These are phyloP conservation scores for Paracanthobrama guichenoti DNA, from an alignment of 2,113 vertebrate genomes.

Conservation along the genomic window DNA sequence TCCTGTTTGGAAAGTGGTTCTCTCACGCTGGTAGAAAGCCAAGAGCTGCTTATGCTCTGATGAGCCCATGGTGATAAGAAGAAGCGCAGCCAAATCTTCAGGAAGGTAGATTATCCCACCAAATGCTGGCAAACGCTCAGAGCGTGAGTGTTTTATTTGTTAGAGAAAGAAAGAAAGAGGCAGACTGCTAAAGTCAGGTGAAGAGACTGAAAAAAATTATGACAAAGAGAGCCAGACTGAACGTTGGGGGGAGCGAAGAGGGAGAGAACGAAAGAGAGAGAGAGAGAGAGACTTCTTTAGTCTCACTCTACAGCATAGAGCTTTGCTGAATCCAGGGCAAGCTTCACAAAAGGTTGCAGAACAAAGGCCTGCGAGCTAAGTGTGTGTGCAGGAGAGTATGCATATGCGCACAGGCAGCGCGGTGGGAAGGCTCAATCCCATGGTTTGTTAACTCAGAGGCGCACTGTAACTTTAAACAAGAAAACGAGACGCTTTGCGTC, in stretches of 20 bases:
- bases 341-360: constrained; percentile 68
- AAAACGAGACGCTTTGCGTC: constrained; percentile 65
- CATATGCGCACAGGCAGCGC: constrained; percentile 39
- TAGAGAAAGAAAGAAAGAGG: constrained; percentile 25
- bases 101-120: constrained; percentile 78
- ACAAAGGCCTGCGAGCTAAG: constrained; percentile 72
- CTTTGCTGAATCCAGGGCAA: constrained; percentile 71
- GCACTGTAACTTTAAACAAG: constrained; percentile 58
- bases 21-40: constrained; percentile 49
- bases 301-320: constrained; percentile 64
- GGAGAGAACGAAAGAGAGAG: constrained; percentile 47
- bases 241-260: constrained; percentile 19
- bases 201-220: background rate
- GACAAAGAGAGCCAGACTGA: constrained; percentile 25
- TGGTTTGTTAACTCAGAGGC: constrained; percentile 70
- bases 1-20: constrained; percentile 73
- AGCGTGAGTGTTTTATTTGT: constrained; percentile 30
- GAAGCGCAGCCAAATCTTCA: constrained; percentile 70
- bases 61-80: constrained; percentile 55
- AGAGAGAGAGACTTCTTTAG: constrained; percentile 44
- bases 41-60: constrained; percentile 53
- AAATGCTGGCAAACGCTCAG: constrained; percentile 70
- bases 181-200: constrained; percentile 23
- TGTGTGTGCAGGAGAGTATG: constrained; percentile 57
- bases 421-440: constrained; percentile 65